These are phyloP conservation scores for Penaeus monodon DNA, from an alignment of 2,888 invertebrate genomes.

Conservation along the genomic window DNA sequence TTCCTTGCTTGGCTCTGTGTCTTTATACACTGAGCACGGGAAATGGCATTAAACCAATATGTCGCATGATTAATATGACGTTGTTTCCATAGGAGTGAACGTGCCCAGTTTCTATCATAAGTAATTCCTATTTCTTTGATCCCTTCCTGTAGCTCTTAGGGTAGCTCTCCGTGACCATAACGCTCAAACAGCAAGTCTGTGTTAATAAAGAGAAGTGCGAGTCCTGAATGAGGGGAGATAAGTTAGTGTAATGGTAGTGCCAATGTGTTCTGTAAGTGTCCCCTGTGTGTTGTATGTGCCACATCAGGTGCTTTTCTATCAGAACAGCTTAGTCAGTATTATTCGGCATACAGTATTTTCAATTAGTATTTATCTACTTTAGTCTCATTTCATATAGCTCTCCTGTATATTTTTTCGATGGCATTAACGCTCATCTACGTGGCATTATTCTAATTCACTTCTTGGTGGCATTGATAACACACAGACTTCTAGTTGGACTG, in stretches of 20 bases:
- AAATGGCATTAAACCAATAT: too few species aligned
- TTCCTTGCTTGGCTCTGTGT: too few species aligned
- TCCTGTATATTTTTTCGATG: too few species aligned
- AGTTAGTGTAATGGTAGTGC: slow-evolving; percentile 26
- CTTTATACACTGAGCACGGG: too few species aligned
- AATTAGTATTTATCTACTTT: slow-evolving; percentile 1
- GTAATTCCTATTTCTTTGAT: background rate
- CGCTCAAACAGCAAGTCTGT: slow-evolving; percentile 60
- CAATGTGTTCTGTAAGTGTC: slow-evolving; percentile 8
- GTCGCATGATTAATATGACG: too few species aligned
- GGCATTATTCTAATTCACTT: too few species aligned
- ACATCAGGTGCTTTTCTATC: background rate
- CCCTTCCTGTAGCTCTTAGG: slow-evolving; percentile 30
- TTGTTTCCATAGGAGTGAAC: too few species aligned
- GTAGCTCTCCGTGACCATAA: slow-evolving; percentile 41
- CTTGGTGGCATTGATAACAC: background rate
- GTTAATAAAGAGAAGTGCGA: slow-evolving; percentile 35
- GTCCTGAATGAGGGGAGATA: background rate
- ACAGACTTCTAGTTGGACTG: background rate
- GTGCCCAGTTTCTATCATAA: too few species aligned
- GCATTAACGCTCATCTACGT: too few species aligned
- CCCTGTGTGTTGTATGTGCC: background rate
- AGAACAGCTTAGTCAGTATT: slow-evolving; percentile 24
- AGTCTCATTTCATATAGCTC: background rate
- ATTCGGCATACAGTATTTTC: background rate